These are phyloP conservation scores for Petrocephalus sullivani DNA, from an alignment of 2,797 vertebrate species.

Conservation along the genomic window DNA sequence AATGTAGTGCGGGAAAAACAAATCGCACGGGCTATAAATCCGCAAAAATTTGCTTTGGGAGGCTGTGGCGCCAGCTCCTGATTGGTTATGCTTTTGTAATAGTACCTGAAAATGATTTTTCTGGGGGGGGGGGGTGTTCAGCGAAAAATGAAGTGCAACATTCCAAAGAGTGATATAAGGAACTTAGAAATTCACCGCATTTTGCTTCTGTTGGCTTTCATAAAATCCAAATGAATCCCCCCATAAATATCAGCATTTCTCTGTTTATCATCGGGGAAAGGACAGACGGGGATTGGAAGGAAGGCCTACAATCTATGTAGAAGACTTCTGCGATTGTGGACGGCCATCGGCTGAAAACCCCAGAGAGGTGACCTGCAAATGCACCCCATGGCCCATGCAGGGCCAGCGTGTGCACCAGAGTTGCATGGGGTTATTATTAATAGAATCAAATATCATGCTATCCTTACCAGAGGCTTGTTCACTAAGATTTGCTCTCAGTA, in stretches of 20 bases:
- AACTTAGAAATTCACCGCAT: not conserved
- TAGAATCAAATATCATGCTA: constrained; percentile 6
- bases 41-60: not conserved
- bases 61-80: not conserved
- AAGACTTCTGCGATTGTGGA: not conserved
- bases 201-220: not conserved
- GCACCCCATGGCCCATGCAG: not conserved
- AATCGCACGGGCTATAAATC: constrained; percentile 4
- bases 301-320: not conserved
- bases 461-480: constrained; percentile 11
- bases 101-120: constrained; percentile 27
- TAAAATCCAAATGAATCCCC: not conserved
- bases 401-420: not conserved
- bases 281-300: not conserved
- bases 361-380: not conserved
- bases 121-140: not conserved
- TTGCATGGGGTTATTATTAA: not conserved
- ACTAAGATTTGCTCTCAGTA: not conserved
- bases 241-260: not conserved
- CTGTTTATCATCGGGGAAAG: not conserved
- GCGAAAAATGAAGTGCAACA: not conserved
- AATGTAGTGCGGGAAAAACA: not conserved
- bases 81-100: constrained; percentile 28
- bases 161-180: not conserved
- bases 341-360: not conserved